phyloP scores from a whole-genome alignment of 2,888 invertebrate species.

The Tuberolachnus salignus region DNA sequence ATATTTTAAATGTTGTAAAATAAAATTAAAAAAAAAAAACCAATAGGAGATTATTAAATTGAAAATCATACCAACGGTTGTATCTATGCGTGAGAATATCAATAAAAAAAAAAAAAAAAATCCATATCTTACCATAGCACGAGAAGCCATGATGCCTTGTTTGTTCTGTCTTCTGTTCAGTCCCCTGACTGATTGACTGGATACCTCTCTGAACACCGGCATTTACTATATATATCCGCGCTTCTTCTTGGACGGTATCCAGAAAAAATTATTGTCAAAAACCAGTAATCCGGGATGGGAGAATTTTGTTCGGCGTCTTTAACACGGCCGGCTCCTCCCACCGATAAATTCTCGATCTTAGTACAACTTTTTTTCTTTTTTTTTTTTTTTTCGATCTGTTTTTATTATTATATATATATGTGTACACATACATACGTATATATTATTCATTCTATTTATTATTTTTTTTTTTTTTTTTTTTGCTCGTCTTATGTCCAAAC shows the following conservation, averaged over 20 bases:
- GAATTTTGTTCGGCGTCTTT: slow-evolving; percentile 17
- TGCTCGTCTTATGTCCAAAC: slow-evolving; percentile 24
- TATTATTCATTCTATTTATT: slow-evolving; percentile 4
- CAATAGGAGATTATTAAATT: not conserved
- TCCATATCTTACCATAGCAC: slow-evolving; percentile 37
- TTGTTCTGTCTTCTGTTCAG: slow-evolving; percentile 8
- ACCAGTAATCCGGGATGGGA: slow-evolving; percentile 52
- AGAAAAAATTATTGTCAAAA: slow-evolving; percentile 43
- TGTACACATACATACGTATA: too few species aligned
- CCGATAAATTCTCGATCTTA: not conserved
- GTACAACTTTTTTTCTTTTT: not conserved
- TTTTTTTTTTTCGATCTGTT: not conserved
- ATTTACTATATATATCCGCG: slow-evolving; percentile 49
- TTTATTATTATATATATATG: slow-evolving; percentile 2
- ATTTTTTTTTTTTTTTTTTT: slow-evolving; percentile 21
- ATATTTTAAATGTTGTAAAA: not conserved
- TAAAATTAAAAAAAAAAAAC: not conserved
- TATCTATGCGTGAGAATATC: not conserved
- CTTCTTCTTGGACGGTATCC: slow-evolving; percentile 47
- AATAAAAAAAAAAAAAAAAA: not conserved
- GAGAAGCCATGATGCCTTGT: slow-evolving; percentile 16
- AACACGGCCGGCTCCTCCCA: slow-evolving; percentile 19
- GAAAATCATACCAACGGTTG: not conserved
- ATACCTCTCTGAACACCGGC: slow-evolving; percentile 6
- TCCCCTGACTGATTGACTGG: slow-evolving; percentile 44